Base-by-base conservation (phyloP, 1,140 invertebrate species). In the Ceratina australensis region DNA sequence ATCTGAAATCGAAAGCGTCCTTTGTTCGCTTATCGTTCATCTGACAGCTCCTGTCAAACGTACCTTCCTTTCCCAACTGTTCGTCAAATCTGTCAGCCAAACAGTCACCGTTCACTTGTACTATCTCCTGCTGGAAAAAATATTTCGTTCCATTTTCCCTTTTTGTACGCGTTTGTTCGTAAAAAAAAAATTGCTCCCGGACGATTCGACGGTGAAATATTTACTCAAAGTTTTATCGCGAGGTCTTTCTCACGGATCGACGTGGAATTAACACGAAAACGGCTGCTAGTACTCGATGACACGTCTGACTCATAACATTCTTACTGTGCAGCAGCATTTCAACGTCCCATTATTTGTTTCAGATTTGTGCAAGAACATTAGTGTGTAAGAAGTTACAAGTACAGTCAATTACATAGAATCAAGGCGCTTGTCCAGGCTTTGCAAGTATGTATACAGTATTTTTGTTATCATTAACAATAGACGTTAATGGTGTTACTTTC, bases 21-120 rank as follows among this genome's bases (percentile, higher is more conserved):
- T 86, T 86, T 86, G 84, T 86, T 82, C 80, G 61, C 49, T 84
- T 52, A 66, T 42, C 26, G 74, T 63, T 80, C 65, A 50, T 74
- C 64, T 86, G 84, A 86, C 84, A 86, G 83, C 84, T 85, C 84
- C 84, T 86, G 84, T 86, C 84, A 86, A 86, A 85, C 77, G 68
- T 59, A 73, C 50, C 66, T 63, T 78, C 33, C 57, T 78, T 82
- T 82, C 64, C 33, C 72, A 69, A 83, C 57, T 63, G 72, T 72
- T 83, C 77, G 24, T 76, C 63, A 65, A 68, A 61, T 63, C 54
- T 60, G 66, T 68, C 57, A 56, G 64, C 56, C 18, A 78, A 65
- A 72, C 50, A 56, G 57, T 54, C 68, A 57, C 16, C 33, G 28
- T 72, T 61, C 60, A 54, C 59, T 26, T 49, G 26, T 61, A 54